Percentiles rank a stretch among this genome's conserved stretches.
phyloP scores from a whole-genome alignment of 1,140 invertebrate species.

The Fragariocoptes setiger region DNA sequence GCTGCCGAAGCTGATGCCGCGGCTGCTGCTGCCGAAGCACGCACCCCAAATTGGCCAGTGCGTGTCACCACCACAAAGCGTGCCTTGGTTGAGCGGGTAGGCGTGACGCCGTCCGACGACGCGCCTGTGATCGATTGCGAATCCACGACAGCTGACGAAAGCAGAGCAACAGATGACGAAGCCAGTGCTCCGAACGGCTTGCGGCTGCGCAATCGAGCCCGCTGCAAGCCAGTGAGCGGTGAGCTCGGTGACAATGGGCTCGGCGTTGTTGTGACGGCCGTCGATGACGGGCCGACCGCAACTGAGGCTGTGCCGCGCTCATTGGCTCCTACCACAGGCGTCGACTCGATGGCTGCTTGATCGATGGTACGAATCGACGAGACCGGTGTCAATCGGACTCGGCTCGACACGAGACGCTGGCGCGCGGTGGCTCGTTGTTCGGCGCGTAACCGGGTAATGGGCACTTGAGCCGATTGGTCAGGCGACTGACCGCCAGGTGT shows the following conservation, averaged over 20 bases:
- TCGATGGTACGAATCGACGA: not conserved
- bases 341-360: not conserved
- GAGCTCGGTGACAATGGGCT: not conserved
- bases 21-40: not conserved
- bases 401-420: not conserved
- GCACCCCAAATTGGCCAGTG: conserved; percentile 6
- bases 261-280: not conserved
- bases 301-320: not conserved
- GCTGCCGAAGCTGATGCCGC: not conserved
- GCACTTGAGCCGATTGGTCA: too few relatives aligned
- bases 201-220: too few relatives aligned
- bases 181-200: too few relatives aligned
- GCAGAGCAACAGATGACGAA: too few relatives aligned
- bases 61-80: conserved; percentile 11
- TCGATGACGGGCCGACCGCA: not conserved
- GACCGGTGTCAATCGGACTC: not conserved
- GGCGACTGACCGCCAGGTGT: too few relatives aligned
- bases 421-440: not conserved
- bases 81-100: conserved; percentile 7
- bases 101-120: not conserved
- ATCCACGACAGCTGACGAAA: too few relatives aligned
- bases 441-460: not conserved
- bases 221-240: not conserved
- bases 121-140: not conserved
- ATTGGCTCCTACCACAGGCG: not conserved